phyloP scores from a whole-genome alignment of 2,797 vertebrate species.

The Protonibea diacanthus region DNA sequence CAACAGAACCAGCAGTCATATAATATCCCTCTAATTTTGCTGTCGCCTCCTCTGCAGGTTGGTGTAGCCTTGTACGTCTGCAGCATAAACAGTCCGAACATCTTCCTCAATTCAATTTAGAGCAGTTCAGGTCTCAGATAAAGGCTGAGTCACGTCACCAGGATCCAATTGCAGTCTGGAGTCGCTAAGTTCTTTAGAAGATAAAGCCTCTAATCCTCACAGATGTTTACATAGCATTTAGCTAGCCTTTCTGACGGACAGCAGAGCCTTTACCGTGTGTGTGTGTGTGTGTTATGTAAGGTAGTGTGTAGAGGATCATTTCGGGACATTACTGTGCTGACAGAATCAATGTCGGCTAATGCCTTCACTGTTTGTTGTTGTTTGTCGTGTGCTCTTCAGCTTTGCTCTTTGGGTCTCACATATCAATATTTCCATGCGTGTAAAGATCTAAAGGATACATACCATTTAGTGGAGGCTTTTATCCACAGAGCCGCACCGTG shows the following conservation, averaged over 20 bases:
- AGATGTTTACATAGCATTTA: slow-evolving; percentile 71
- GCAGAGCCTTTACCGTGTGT: slow-evolving; percentile 21
- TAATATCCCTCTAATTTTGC: slow-evolving; percentile 21
- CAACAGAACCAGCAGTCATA: not conserved
- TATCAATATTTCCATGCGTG: slow-evolving; percentile 41
- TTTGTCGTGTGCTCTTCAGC: slow-evolving; percentile 27
- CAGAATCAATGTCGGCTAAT: slow-evolving; percentile 61
- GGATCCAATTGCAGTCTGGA: slow-evolving; percentile 34
- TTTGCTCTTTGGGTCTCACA: slow-evolving; percentile 23
- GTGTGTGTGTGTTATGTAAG: slow-evolving; percentile 48
- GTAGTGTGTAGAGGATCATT: slow-evolving; percentile 38
- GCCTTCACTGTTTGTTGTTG: slow-evolving; percentile 37
- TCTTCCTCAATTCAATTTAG: slow-evolving; percentile 2
- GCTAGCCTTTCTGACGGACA: slow-evolving; percentile 23
- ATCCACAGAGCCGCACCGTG: not conserved
- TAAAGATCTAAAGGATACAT: slow-evolving; percentile 13
- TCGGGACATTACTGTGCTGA: slow-evolving; percentile 54
- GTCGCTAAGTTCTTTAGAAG: slow-evolving; percentile 32
- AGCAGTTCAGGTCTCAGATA: slow-evolving; percentile 17
- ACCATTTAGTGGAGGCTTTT: slow-evolving; percentile 36
- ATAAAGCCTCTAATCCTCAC: slow-evolving; percentile 61
- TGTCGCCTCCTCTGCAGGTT: slow-evolving; percentile 20
- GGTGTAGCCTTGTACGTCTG: slow-evolving; percentile 16
- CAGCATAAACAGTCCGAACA: slow-evolving; percentile 26
- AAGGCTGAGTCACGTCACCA: slow-evolving; percentile 24